Evolutionary conservation across 2,797 vertebrate genomes (phyloP).

Genomic region (Peromyscus nudipes): DNA sequence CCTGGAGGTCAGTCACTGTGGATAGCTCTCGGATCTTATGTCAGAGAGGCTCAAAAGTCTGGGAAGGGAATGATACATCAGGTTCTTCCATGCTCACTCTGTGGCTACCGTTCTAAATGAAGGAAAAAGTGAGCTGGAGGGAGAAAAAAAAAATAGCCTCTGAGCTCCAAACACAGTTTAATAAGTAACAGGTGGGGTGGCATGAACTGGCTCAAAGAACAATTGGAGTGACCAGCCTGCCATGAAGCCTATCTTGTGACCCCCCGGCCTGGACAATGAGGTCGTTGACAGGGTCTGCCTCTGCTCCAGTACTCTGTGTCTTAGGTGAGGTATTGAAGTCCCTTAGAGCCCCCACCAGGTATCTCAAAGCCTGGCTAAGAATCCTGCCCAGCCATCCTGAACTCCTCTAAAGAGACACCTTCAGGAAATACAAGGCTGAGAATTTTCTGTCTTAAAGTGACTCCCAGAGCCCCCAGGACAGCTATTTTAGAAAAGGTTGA

Average conservation of each 20-base stretch:
- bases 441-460: constrained; percentile 70
- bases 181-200: background rate
- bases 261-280: background rate
- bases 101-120: background rate
- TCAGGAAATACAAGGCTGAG: constrained; percentile 45
- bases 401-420: background rate
- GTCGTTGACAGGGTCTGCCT: background rate
- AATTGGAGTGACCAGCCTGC: background rate
- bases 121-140: background rate
- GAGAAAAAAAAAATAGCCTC: background rate
- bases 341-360: background rate
- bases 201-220: background rate
- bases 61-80: background rate
- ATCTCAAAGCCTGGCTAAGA: background rate
- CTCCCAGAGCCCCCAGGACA: constrained; percentile 50
- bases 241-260: background rate
- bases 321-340: background rate
- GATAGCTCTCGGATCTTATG: background rate
- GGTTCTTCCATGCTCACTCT: background rate
- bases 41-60: background rate
- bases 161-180: background rate
- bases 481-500: constrained; percentile 66
- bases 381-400: background rate
- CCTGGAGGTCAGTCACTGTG: background rate
- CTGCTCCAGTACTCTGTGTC: background rate